Evolutionary conservation across 1,140 invertebrate genomes (phyloP).

Genomic region (Formica exsecta): DNA sequence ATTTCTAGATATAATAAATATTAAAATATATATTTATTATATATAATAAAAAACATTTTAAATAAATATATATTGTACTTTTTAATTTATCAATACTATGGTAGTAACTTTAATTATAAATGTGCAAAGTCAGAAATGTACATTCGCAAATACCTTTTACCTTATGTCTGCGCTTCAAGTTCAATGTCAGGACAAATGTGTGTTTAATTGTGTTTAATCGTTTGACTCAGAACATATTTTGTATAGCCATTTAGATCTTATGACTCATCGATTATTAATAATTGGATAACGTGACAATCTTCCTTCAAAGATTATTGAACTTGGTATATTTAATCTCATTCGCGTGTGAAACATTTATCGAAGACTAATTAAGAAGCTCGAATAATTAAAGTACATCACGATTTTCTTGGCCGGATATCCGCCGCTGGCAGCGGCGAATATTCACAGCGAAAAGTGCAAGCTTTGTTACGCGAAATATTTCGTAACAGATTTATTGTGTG

Average conservation of each 20-base stretch:
- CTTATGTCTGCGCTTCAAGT: neutral
- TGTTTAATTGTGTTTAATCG: neutral
- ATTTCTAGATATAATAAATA: constrained; percentile 3
- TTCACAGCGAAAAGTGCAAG: neutral
- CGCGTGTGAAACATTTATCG: neutral
- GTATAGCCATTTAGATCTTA: neutral
- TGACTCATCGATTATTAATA: neutral
- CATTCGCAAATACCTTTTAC: neutral
- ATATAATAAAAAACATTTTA: neutral
- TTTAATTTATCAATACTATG: neutral
- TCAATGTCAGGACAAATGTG: neutral
- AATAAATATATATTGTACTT: neutral
- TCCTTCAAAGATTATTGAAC: neutral
- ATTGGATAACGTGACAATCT: neutral
- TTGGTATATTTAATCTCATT: neutral
- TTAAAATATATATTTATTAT: neutral
- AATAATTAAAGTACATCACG: constrained; percentile 31
- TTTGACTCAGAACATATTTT: constrained; percentile 8
- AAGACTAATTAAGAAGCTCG: neutral
- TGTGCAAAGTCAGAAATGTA: neutral
- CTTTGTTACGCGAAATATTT: neutral
- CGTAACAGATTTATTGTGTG: constrained; percentile 19
- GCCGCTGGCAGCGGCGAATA: neutral
- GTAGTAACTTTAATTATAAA: neutral
- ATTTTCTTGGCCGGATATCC: neutral